These are phyloP conservation scores for Perca schrenkii DNA, from an alignment of 2,113 vertebrate genomes.

Conservation along the genomic window DNA sequence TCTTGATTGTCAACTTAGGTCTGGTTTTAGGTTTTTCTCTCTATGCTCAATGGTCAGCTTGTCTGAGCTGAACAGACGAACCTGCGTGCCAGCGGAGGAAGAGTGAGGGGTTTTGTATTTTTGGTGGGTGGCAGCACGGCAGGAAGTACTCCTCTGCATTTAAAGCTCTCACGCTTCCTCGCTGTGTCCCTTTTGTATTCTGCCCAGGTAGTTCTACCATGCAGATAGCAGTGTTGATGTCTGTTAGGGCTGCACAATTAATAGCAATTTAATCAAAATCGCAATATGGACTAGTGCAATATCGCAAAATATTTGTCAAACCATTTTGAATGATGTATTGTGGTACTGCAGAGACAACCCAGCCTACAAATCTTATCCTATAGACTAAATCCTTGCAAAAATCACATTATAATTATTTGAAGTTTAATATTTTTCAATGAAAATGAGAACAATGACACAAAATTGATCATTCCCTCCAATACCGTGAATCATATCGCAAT, in stretches of 20 bases:
- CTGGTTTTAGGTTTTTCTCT: conserved; percentile 34
- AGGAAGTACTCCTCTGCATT: conserved; percentile 48
- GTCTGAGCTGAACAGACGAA: conserved; percentile 45
- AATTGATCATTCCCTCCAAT: too few relatives aligned
- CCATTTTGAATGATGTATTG: too few relatives aligned
- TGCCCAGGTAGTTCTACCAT: conserved; percentile 42
- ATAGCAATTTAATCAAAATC: too few relatives aligned
- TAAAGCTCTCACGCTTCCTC: conserved; percentile 34
- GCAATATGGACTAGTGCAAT: too few relatives aligned
- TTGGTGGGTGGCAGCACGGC: conserved; percentile 17
- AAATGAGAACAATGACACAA: too few relatives aligned
- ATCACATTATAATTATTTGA: too few relatives aligned
- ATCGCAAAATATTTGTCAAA: too few relatives aligned
- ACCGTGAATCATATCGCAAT: too few relatives aligned
- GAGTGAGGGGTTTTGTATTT: conserved; percentile 35
- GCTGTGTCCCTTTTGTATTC: conserved; percentile 48
- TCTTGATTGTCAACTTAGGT: conserved; percentile 28
- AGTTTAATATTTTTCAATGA: too few relatives aligned
- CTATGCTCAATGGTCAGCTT: conserved; percentile 50
- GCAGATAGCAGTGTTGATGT: conserved; percentile 11
- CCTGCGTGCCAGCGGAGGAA: conserved; percentile 28
- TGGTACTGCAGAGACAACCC: too few relatives aligned
- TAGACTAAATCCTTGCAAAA: too few relatives aligned
- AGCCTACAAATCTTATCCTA: too few relatives aligned
- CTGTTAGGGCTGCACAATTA: neutral